Evolutionary conservation across 2,113 vertebrate genomes (phyloP), one percentile per base, ranked within the genome.

Genomic region (Ammodytes dubius): DNA sequence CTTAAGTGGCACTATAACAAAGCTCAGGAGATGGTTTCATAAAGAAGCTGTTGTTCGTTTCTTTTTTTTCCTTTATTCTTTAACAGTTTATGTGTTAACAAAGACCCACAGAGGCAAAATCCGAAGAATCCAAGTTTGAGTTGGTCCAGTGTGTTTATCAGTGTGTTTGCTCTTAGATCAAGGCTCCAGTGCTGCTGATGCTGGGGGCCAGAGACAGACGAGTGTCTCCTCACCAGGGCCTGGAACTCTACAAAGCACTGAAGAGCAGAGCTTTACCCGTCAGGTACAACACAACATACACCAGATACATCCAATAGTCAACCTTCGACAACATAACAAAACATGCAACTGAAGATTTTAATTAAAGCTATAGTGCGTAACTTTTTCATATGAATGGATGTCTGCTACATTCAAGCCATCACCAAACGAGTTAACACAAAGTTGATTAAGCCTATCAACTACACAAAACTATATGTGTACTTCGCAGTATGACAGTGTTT

Each of bases 241-340:
- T 97, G 87, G 96, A 97, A 91, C 95, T 97, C 70, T 96, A 97
- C 74, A 93, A 93, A 64, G 93, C 92, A 1, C 89, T 97, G 88
- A 93, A 93, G 88, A 96, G 95, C 92, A 92, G 94, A 70, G 89
- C 84, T 0, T 94, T 93, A 68, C 93, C 94, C 0, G 88, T 88
- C 54, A 94, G 90, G 96, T 97, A 84, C 45, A 40, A 17, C 9
- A 37, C 4, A 19, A n/a, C 37, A 11, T 2, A 61, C 39, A 70
- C 40, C 1, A 12, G 14, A 14, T 42, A 46, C 7, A 74, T 5
- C 39, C 37, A 52, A 47, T 60, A 6, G 54, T 27, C 13, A 59
- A 14, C 27, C 8, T 35, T 0, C 1, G 27, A 56, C 3, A 9
- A n/a, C 37, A 5, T 17, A 49, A 40, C 9, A 40, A 3, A 66